Base-by-base conservation (phyloP, 2,797 vertebrate species). In the Sebastiscus tertius region DNA sequence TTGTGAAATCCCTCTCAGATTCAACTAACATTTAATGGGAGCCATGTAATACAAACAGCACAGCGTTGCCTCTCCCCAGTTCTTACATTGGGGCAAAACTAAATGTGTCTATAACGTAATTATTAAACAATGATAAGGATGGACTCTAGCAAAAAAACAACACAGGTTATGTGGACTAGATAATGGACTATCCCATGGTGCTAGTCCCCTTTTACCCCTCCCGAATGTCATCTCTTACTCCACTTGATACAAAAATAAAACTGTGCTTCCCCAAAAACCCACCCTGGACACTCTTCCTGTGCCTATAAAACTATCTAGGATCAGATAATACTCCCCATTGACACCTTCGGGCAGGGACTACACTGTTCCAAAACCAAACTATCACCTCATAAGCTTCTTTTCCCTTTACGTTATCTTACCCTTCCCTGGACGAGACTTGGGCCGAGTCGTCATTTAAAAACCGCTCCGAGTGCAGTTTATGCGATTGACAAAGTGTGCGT, bases 191-290 rank as follows among this genome's bases (percentile, higher is more conserved):
- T 62, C 72, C 46, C 67, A 49, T 71, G 64, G 74, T 69, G 54
- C 49, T 72, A 69, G 68, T 80, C 72, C 81, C 68, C 68, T 69
- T 84, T 81, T 22, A 67, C 72, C 72, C 66, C 61, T 59, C 65
- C 68, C 71, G 14, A 86, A 83, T 77, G 60, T 77, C 39, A 18
- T 59, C 22, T 79, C 22, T 74, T 81, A 82, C 55, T 87, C 69
- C 54, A n/a, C 71, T 83, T 76, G 34, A 85, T 92, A 95, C 11
- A 94, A 94, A 95, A 95, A 95, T 94, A 94, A 91, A 93, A 88
- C 80, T 89, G 83, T 86, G 78, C 70, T 71, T 87, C 66, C 78
- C 82, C 72, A 64, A 83, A 91, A 82, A 83, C 79, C 85, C 83
- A 84, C 85, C 72, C 81, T 84, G 79, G 82, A 91, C 85, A 82